Percentiles rank a stretch among this genome's conserved stretches.
phyloP scores from a whole-genome alignment of 35 echinoderm and acorn worm species.

The Strongylocentrotus purpuratus region DNA sequence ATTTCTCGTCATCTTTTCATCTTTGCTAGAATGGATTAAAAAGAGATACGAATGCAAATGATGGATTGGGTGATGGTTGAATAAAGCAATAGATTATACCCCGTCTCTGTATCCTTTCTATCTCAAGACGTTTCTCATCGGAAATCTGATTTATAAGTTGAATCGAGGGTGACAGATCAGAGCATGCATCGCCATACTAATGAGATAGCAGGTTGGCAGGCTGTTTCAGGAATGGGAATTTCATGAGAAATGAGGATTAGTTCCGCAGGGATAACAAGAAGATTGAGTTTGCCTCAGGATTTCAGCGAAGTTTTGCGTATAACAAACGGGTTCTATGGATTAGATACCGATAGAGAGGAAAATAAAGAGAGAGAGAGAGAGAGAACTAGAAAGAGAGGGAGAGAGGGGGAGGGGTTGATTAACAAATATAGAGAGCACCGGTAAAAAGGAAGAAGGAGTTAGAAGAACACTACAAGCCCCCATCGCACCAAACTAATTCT shows the following conservation, averaged over 20 bases:
- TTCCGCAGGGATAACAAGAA: neutral
- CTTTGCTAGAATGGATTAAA: neutral
- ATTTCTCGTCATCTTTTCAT: neutral
- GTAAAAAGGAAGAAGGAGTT: no score
- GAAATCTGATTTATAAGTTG: slow-evolving; percentile 13
- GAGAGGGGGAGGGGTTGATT: no score
- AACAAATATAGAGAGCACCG: no score
- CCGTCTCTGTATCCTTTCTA: neutral
- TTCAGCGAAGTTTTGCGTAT: neutral
- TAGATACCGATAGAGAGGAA: no score
- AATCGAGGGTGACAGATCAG: neutral
- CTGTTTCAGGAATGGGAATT: neutral
- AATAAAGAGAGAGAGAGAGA: no score
- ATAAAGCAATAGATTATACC: neutral
- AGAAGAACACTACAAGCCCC: no score
- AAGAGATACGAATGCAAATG: neutral
- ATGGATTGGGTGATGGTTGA: neutral
- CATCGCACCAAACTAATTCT: no score
- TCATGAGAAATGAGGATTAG: neutral
- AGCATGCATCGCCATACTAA: neutral
- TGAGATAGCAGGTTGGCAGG: neutral
- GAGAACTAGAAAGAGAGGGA: no score
- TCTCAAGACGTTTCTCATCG: neutral
- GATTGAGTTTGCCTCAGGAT: neutral
- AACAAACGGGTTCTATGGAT: neutral